These are phyloP conservation scores for Apolygus lucorum DNA, from an alignment of 1,140 invertebrate genomes.

Conservation along the genomic window DNA sequence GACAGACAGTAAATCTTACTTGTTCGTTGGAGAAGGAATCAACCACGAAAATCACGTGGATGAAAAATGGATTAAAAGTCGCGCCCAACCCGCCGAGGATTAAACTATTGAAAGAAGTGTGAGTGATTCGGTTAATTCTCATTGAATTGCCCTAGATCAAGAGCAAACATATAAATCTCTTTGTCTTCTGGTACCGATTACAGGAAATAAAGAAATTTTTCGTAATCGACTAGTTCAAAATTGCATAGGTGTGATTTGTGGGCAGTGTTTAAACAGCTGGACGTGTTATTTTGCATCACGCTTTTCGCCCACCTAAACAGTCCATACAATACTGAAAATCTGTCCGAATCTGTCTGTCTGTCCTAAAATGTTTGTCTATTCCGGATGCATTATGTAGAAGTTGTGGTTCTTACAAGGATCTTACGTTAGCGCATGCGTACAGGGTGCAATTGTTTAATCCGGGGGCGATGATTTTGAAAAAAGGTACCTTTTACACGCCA, in stretches of 20 bases:
- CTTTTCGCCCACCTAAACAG: neutral
- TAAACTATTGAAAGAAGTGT: slow-evolving; percentile 4
- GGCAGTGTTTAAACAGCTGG: neutral
- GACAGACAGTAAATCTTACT: neutral
- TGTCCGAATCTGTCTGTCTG: too few species aligned
- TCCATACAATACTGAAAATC: too few species aligned
- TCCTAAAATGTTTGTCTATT: too few species aligned
- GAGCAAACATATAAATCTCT: neutral
- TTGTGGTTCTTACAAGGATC: too few species aligned
- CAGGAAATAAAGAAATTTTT: neutral
- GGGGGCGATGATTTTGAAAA: too few species aligned
- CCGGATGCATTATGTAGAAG: too few species aligned
- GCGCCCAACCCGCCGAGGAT: neutral
- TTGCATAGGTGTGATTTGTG: neutral
- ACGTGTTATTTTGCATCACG: neutral
- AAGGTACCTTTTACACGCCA: too few species aligned
- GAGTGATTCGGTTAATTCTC: neutral
- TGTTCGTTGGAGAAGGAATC: neutral
- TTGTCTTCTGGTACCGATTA: neutral
- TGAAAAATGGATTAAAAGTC: neutral
- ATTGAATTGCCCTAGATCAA: neutral
- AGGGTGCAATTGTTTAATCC: too few species aligned
- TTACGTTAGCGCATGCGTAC: too few species aligned
- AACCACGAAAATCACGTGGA: neutral
- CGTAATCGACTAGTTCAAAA: too few species aligned